These are phyloP conservation scores for Cheilosia scutellata DNA, from an alignment of 2,888 invertebrate genomes.

Conservation along the genomic window DNA sequence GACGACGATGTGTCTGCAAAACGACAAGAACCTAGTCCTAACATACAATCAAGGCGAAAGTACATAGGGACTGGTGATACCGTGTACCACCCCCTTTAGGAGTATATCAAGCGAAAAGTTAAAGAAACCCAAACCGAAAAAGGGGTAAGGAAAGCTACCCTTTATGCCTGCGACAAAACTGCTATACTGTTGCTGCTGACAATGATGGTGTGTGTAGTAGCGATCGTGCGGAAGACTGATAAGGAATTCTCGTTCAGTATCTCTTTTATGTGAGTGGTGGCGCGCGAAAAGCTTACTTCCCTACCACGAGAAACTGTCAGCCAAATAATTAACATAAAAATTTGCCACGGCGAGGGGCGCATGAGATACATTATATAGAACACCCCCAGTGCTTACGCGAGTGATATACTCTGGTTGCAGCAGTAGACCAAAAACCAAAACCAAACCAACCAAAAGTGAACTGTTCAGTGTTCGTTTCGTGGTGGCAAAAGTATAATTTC, in stretches of 20 bases:
- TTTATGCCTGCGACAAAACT: conserved; percentile 7
- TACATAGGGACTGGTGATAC: not conserved
- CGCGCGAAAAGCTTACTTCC: conserved; percentile 25
- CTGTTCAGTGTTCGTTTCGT: not conserved
- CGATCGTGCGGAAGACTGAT: conserved; percentile 75
- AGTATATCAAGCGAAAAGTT: conserved; percentile 1
- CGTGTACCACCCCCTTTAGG: not conserved
- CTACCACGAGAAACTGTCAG: conserved; percentile 11
- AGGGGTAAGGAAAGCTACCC: conserved; percentile 15
- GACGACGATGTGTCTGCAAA: conserved; percentile 35
- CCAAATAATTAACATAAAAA: conserved; percentile 74
- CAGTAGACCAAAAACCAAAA: conserved; percentile 44
- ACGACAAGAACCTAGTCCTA: conserved; percentile 22
- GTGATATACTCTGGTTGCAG: conserved; percentile 38
- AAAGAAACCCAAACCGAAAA: conserved; percentile 8
- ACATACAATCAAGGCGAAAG: conserved; percentile 31
- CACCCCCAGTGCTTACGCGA: conserved; percentile 10
- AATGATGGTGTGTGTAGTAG: conserved; percentile 45
- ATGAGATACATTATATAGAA: not conserved
- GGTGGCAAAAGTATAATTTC: conserved; percentile 2
- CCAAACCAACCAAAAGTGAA: conserved; percentile 31
- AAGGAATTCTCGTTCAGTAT: conserved; percentile 53
- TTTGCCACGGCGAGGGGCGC: conserved; percentile 41
- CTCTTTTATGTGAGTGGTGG: conserved; percentile 32
- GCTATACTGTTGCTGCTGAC: conserved; percentile 41